phyloP scores from a whole-genome alignment of 2,888 invertebrate species.

The Suillia variegata region DNA sequence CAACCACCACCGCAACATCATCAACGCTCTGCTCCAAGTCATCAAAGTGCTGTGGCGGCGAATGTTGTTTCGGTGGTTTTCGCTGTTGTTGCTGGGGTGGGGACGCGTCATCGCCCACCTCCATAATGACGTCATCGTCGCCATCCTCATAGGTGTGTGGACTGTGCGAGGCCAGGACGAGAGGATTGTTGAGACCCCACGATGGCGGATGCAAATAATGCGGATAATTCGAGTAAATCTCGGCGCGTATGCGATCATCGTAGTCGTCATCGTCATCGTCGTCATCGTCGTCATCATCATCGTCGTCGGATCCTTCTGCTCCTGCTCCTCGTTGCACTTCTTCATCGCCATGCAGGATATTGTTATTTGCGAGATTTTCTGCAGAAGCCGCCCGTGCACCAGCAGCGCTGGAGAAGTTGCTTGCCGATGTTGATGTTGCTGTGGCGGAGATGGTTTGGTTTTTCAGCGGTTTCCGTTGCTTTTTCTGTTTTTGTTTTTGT shows the following conservation, averaged over 20 bases:
- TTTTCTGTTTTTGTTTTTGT: conserved; percentile 43
- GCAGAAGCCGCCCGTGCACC: not conserved
- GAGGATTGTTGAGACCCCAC: conserved; percentile 59
- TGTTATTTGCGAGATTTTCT: not conserved
- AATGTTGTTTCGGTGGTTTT: conserved; percentile 25
- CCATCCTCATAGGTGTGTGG: conserved; percentile 59
- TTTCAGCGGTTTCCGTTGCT: conserved; percentile 28
- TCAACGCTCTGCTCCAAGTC: conserved; percentile 39
- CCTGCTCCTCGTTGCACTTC: conserved; percentile 53
- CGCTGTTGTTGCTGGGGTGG: conserved; percentile 24
- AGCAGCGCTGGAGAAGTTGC: conserved; percentile 6
- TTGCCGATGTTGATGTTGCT: conserved; percentile 20
- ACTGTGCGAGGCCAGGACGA: conserved; percentile 61
- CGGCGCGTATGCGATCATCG: conserved; percentile 63
- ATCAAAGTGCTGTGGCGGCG: conserved; percentile 28
- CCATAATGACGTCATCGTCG: conserved; percentile 44
- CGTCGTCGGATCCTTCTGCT: conserved; percentile 14
- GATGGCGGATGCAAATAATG: conserved; percentile 68
- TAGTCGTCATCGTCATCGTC: conserved; percentile 63
- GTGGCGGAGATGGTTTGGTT: conserved; percentile 30
- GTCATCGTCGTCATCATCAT: conserved; percentile 40
- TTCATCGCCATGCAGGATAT: conserved; percentile 55
- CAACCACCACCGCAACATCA: conserved; percentile 53
- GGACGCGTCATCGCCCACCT: conserved; percentile 46
- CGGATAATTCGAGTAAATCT: conserved; percentile 65